phyloP scores from a whole-genome alignment of 2,888 invertebrate genomes.

The Strigamia maritima region DNA sequence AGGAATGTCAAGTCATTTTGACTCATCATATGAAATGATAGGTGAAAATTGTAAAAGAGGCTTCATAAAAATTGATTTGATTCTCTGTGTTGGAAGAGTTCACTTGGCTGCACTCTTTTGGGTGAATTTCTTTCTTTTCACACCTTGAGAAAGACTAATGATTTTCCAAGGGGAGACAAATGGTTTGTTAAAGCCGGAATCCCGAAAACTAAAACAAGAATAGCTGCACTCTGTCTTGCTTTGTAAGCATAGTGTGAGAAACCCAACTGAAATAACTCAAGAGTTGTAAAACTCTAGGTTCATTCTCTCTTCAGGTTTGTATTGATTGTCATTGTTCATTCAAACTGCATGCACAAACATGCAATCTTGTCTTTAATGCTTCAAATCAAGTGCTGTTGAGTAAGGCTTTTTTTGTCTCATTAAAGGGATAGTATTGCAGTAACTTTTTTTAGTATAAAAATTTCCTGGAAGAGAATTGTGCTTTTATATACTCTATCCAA shows the following conservation, averaged over 20 bases:
- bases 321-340: slow-evolving; percentile 25
- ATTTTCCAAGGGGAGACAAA: neutral
- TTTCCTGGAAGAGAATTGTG: no score
- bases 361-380: slow-evolving; percentile 3
- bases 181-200: neutral
- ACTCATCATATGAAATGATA: slow-evolving; percentile 17
- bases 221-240: neutral
- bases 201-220: neutral
- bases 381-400: neutral
- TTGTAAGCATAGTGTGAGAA: neutral
- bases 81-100: neutral
- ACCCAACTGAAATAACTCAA: neutral
- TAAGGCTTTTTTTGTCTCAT: neutral
- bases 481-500: no score
- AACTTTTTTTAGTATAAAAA: no score
- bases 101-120: neutral
- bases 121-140: neutral
- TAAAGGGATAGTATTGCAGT: no score
- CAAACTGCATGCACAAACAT: slow-evolving; percentile 12
- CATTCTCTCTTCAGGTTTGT: neutral
- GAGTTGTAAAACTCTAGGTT: slow-evolving; percentile 6
- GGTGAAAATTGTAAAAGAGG: slow-evolving; percentile 20
- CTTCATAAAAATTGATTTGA: slow-evolving; percentile 24
- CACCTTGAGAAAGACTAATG: slow-evolving; percentile 12
- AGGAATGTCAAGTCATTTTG: slow-evolving; percentile 24